These are phyloP conservation scores for Parazoanthus darwini DNA, from an alignment of 92 coral and sea anemone species.

Conservation along the genomic window DNA sequence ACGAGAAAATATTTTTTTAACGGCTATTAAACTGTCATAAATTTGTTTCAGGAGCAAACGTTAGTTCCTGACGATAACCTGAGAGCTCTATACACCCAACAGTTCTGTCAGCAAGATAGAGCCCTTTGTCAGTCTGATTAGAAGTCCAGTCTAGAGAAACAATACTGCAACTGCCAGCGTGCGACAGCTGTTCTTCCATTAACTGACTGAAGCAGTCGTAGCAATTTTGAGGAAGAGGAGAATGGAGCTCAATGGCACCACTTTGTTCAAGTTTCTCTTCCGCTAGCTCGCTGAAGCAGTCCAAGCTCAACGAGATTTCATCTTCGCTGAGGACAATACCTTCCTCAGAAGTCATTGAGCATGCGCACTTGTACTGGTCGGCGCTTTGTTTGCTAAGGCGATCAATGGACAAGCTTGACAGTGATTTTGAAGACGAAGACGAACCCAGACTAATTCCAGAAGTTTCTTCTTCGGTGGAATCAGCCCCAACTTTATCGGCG, in stretches of 20 bases:
- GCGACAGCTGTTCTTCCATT: constrained; percentile 4
- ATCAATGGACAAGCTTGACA: neutral
- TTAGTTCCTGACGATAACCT: neutral
- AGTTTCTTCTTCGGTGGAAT: constrained; percentile 17
- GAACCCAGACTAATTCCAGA: neutral
- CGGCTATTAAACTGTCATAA: neutral
- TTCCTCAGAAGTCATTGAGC: neutral
- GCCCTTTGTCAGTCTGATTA: neutral
- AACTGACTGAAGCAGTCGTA: neutral
- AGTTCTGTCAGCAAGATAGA: neutral
- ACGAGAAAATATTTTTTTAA: neutral
- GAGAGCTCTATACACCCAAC: neutral
- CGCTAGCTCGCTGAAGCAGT: constrained; percentile 12
- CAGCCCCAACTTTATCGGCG: neutral
- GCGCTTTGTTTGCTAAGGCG: neutral
- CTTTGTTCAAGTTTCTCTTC: constrained; percentile 5
- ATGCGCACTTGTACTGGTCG: neutral
- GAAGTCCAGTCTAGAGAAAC: neutral
- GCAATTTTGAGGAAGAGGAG: neutral
- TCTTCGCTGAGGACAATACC: neutral
- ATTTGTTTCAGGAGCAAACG: neutral
- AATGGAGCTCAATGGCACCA: neutral
- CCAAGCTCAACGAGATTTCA: constrained; percentile 10
- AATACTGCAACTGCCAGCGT: neutral
- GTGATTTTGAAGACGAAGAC: neutral